phyloP scores from a whole-genome alignment of 2,113 vertebrate species.

The Actenoides lindsayi region DNA sequence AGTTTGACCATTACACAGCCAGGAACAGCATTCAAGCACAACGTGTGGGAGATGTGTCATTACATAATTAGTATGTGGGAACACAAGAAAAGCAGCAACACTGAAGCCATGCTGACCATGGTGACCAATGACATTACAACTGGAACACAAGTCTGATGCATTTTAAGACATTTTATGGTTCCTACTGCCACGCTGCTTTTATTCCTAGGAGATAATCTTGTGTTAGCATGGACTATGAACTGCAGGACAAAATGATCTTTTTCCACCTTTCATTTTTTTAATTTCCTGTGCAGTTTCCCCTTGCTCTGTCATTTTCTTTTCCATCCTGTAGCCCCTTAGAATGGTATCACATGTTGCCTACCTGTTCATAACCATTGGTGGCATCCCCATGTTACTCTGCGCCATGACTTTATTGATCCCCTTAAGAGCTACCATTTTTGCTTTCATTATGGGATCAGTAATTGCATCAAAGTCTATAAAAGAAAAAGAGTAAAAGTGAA shows the following conservation, averaged over 20 bases:
- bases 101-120: background rate
- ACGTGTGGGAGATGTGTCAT: rapidly evolving
- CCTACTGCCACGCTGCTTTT: background rate
- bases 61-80: background rate
- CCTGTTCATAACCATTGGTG: conserved; percentile 92
- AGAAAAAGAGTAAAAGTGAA: background rate
- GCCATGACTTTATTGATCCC: conserved; percentile 99
- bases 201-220: background rate
- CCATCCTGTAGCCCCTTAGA: background rate
- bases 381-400: conserved; percentile 88
- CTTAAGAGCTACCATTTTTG: conserved; percentile 98
- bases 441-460: conserved; percentile 98
- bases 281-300: background rate
- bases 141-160: background rate
- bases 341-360: conserved; percentile 44
- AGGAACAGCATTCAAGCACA: background rate
- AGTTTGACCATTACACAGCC: rapidly evolving
- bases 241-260: background rate
- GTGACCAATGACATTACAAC: background rate
- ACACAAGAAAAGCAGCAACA: background rate
- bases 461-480: conserved; percentile 91
- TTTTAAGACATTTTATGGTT: background rate
- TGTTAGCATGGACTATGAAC: background rate
- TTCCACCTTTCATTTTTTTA: background rate
- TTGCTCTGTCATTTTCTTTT: background rate